Conservation (phyloP, 2,888 invertebrate species). For the Coleophora flavipennella region DNA sequence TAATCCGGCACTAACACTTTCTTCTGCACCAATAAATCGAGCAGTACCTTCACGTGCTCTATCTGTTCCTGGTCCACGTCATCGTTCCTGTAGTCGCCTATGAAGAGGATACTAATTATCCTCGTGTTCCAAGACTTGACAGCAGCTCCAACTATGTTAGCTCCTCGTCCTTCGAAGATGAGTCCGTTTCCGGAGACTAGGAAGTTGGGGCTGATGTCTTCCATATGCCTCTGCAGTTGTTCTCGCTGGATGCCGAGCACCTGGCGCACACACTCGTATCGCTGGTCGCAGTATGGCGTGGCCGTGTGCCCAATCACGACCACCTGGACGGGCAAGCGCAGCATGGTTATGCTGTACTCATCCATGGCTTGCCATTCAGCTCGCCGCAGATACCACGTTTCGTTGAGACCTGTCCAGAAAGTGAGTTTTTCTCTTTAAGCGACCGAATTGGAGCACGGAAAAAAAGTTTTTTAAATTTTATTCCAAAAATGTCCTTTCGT, state of each 20-base stretch:
- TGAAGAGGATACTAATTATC: constrained; percentile 46
- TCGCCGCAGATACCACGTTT: constrained; percentile 54
- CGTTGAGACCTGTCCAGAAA: constrained; percentile 44
- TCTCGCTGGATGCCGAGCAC: constrained; percentile 37
- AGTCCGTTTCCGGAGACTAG: constrained; percentile 46
- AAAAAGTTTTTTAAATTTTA: too few relatives aligned
- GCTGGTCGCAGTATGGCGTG: constrained; percentile 28
- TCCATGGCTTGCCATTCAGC: constrained; percentile 54
- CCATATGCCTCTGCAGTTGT: constrained; percentile 31
- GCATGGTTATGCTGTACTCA: constrained; percentile 28
- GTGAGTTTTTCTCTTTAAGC: too few relatives aligned
- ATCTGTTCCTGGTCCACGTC: constrained; percentile 31
- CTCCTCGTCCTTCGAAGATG: constrained; percentile 54
- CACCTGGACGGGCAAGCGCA: constrained; percentile 34
- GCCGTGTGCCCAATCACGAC: constrained; percentile 52
- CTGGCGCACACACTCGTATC: constrained; percentile 34
- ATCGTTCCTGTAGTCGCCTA: constrained; percentile 41
- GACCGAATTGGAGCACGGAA: too few relatives aligned
- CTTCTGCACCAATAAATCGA: constrained; percentile 31
- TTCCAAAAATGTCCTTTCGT: too few relatives aligned
- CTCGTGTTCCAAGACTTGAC: constrained; percentile 33
- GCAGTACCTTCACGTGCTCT: constrained; percentile 32
- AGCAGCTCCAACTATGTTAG: constrained; percentile 45
- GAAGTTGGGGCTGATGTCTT: constrained; percentile 53
- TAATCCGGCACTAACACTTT: constrained; percentile 33